A percentile compares a stretch with the other conserved stretches of the same genome.
phyloP scores from a whole-genome alignment of 2,888 invertebrate genomes.

The Drosophila stalkeri region DNA sequence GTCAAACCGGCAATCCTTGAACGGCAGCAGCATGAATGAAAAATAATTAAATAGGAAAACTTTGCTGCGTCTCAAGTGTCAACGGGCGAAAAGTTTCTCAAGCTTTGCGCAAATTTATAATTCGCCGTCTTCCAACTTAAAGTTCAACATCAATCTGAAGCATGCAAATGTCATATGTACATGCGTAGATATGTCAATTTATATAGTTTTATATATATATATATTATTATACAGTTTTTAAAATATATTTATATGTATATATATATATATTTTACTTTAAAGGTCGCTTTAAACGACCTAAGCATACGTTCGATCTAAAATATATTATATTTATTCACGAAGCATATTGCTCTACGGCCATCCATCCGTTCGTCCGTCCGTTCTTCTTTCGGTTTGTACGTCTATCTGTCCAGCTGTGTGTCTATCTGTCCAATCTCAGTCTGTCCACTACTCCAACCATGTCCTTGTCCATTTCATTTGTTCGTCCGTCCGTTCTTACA shows the following conservation, averaged over 20 bases:
- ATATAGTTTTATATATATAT: not conserved
- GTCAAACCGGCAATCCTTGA: conserved; percentile 9
- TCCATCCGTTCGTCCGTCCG: not conserved
- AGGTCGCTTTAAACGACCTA: not conserved
- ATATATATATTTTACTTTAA: not conserved
- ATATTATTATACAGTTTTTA: not conserved
- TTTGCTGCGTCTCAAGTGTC: conserved; percentile 18
- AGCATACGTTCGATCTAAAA: not conserved
- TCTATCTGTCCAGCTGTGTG: not conserved
- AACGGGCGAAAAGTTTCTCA: conserved; percentile 22
- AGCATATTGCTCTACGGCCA: not conserved
- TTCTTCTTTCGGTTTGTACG: no score
- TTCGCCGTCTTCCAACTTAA: conserved; percentile 17
- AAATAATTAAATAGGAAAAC: conserved; percentile 23
- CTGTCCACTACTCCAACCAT: no score
- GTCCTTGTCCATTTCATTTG: no score
- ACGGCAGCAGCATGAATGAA: conserved; percentile 16
- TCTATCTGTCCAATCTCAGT: not conserved
- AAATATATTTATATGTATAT: not conserved
- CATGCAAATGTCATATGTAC: not conserved
- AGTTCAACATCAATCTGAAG: conserved; percentile 16
- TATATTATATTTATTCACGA: not conserved
- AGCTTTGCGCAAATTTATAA: conserved; percentile 28
- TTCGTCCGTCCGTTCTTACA: not conserved
- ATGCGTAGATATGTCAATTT: not conserved